Evolutionary conservation across 1,140 invertebrate genomes (phyloP), one percentile per base, ranked within the genome.

Genomic region (Melanaphis sacchari): DNA sequence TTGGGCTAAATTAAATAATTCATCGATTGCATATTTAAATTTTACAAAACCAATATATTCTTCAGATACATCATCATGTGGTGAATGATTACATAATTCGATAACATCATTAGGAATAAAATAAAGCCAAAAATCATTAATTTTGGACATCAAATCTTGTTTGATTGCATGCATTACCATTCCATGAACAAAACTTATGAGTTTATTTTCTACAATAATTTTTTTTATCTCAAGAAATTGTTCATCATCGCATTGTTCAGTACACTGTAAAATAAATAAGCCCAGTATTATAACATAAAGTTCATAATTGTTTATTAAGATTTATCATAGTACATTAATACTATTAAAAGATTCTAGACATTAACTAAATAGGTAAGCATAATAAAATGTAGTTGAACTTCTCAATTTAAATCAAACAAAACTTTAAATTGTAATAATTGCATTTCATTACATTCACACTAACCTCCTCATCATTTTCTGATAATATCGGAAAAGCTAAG

Each of bases 71-170:
- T 52, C 9, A 40, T 54, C 49, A 54, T 41, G n/a, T 9, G 89
- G 18, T 85, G 21, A 85, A 43, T 82, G 91, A 93, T 26, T 4
- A 54, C n/a, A 85, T n/a, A 81, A 41, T 52, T 93, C 91, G 41
- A 93, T 49, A 15, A 93, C 41, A 85, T 93, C 49, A 38, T 85
- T 49, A 0, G 91, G 81, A 36, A 93, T 82, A 84, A 93, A 93
- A 21, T 93, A 93, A 15, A 93, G 46, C 91, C 91, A 93, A 93
- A 93, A 93, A n/a, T 93, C 81, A 54, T 85, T 93, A 26, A 93
- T 43, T 54, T 93, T 93, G 22, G 43, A 52, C 81, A 84, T 93
- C 7, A 93, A 41, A 38, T 93, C 91, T 85, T 93, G 8, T 52
- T 82, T 81, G 26, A 93, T 84, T 49, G 26, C 15, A 52, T 21